A percentile compares a stretch with the other conserved stretches of the same genome.
These are phyloP conservation scores for Ceratina japonica DNA, from an alignment of 1,140 invertebrate species.

Conservation along the genomic window DNA sequence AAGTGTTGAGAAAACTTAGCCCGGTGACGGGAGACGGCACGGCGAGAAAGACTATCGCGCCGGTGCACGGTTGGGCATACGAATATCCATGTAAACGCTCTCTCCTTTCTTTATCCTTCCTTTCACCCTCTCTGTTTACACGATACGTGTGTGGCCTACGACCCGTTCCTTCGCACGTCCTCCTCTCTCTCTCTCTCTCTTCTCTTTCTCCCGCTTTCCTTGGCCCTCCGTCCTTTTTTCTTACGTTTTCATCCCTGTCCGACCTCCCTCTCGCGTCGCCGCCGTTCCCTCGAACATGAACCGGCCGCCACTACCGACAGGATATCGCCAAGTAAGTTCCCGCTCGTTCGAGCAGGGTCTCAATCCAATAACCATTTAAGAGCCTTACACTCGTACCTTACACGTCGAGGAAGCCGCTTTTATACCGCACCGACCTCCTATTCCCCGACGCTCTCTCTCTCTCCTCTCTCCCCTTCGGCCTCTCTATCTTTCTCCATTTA, in stretches of 20 bases:
- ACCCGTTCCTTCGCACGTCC: constrained; percentile 42
- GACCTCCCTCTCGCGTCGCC: neutral
- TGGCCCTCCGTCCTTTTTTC: neutral
- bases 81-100: constrained; percentile 50
- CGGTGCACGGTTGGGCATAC: constrained; percentile 45
- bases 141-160: constrained; percentile 43
- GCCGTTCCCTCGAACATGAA: constrained; percentile 18
- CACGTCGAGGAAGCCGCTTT: constrained; percentile 60
- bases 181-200: constrained; percentile 5
- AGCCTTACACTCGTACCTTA: constrained; percentile 65
- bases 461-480: no score
- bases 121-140: constrained; percentile 25
- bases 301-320: constrained; percentile 53
- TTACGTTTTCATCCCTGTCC: neutral
- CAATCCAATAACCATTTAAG: constrained; percentile 67
- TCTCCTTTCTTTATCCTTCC: neutral
- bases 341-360: constrained; percentile 63
- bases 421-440: constrained; percentile 52
- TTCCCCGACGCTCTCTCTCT: neutral
- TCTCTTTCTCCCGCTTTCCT: no score
- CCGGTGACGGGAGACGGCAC: constrained; percentile 17
- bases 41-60: constrained; percentile 37
- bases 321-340: constrained; percentile 65
- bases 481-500: constrained; percentile 1
- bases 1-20: constrained; percentile 53